A percentile compares a stretch with the other conserved stretches of the same genome.
These are phyloP conservation scores for Scaptomyza montana DNA, from an alignment of 1,140 invertebrate species.

Conservation along the genomic window DNA sequence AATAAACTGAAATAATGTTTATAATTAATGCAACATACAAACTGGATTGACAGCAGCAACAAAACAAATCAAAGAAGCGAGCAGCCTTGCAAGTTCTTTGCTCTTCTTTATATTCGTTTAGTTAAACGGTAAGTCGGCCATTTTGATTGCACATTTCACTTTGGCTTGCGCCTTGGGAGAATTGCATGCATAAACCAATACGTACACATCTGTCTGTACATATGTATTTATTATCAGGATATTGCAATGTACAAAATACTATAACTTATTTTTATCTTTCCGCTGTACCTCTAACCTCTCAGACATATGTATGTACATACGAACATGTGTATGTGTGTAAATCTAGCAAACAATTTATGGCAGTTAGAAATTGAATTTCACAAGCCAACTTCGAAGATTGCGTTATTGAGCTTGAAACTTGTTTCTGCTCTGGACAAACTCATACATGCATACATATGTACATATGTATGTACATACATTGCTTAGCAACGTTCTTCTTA, in stretches of 20 bases:
- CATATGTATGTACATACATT: too few species aligned
- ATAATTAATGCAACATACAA: slow-evolving; percentile 45
- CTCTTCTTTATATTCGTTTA: slow-evolving; percentile 37
- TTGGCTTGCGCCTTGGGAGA: slow-evolving; percentile 16
- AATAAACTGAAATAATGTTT: slow-evolving; percentile 70
- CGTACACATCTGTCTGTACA: not conserved
- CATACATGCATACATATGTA: slow-evolving; percentile 38
- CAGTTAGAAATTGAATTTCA: slow-evolving; percentile 42
- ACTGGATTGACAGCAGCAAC: slow-evolving; percentile 35
- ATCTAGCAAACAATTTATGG: slow-evolving; percentile 17
- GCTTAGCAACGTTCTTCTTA: slow-evolving; percentile 26
- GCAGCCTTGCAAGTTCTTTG: slow-evolving; percentile 46
- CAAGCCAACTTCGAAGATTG: slow-evolving; percentile 36
- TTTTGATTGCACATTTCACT: slow-evolving; percentile 63
- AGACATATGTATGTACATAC: not conserved
- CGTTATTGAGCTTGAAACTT: slow-evolving; percentile 51
- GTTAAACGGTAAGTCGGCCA: slow-evolving; percentile 73
- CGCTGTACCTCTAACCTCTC: too few species aligned
- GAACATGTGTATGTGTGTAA: too few species aligned
- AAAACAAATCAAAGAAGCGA: slow-evolving; percentile 3
- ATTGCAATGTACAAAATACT: slow-evolving; percentile 24
- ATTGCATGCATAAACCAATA: slow-evolving; percentile 10
- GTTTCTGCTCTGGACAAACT: slow-evolving; percentile 44
- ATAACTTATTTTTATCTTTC: too few species aligned
- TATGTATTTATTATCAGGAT: slow-evolving; percentile 4